Percentiles rank a stretch among this genome's conserved stretches.
Conservation (phyloP, 1,140 invertebrate genomes). For the Ceratosolen fusciceps region DNA sequence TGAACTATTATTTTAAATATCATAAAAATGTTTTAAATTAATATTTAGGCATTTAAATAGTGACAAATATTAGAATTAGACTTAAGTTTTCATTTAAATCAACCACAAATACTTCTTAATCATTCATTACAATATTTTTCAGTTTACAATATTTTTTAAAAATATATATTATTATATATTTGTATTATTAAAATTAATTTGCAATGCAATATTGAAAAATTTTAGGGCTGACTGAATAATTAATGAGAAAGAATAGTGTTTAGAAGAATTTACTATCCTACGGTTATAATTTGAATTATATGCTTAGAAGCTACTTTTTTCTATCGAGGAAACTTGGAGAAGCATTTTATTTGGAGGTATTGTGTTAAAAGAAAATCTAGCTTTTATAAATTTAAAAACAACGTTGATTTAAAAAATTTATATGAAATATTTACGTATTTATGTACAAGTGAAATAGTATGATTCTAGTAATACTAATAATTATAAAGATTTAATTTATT, state of each 20-base stretch:
- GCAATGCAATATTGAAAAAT: neutral
- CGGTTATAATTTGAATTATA: neutral
- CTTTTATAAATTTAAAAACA: neutral
- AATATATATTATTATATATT: no score
- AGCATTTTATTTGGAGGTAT: neutral
- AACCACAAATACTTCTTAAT: no score
- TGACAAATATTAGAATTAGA: no score
- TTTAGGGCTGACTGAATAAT: neutral
- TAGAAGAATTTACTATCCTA: neutral
- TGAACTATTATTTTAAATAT: no score
- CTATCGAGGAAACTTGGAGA: neutral
- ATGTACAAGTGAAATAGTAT: no score
- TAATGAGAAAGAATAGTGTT: neutral
- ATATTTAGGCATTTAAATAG: no score
- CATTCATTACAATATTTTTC: neutral
- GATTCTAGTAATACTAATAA: no score
- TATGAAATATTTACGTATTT: no score
- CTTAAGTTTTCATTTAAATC: no score
- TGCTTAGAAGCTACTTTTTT: neutral
- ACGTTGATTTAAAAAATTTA: no score
- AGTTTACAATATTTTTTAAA: neutral
- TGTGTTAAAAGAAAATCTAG: neutral
- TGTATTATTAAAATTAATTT: neutral
- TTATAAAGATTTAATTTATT: no score
- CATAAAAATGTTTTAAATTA: no score